Evolutionary conservation across 2,113 vertebrate genomes (phyloP).

Genomic region (Thalassoma bifasciatum): DNA sequence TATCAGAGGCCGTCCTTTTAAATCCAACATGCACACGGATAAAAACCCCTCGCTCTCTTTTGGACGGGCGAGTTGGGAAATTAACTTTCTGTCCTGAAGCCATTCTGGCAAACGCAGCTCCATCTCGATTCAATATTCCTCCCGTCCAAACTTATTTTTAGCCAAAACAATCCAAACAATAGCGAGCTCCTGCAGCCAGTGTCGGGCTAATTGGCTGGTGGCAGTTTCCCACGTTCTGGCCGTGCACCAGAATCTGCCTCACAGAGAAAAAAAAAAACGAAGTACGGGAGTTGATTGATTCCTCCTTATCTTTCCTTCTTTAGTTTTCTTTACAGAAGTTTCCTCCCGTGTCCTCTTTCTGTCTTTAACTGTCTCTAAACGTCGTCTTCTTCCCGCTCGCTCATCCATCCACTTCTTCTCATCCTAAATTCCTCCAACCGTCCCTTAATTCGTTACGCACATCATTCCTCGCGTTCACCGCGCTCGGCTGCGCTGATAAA

Average conservation of each 20-base stretch:
- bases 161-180: conserved; percentile 54
- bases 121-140: conserved; percentile 21
- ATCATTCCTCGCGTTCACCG: conserved; percentile 55
- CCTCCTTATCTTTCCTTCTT: not conserved
- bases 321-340: not conserved
- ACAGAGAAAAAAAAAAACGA: not conserved
- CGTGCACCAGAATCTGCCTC: conserved; percentile 32
- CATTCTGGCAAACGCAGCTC: conserved; percentile 26
- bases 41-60: conserved; percentile 7
- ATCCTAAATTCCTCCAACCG: conserved; percentile 44
- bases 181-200: conserved; percentile 26
- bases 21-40: not conserved
- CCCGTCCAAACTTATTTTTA: conserved; percentile 55
- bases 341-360: conserved; percentile 24
- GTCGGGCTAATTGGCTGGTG: conserved; percentile 34
- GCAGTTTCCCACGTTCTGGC: conserved; percentile 47
- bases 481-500: conserved; percentile 62
- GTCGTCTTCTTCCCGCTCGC: not conserved
- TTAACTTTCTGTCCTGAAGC: conserved; percentile 45
- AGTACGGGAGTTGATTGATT: conserved; percentile 21
- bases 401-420: conserved; percentile 9
- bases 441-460: conserved; percentile 43
- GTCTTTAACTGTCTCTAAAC: conserved; percentile 24
- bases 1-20: not conserved
- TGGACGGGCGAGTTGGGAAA: conserved; percentile 29